Base-by-base conservation (phyloP, 2,888 invertebrate genomes). In the Phengaris arion region DNA sequence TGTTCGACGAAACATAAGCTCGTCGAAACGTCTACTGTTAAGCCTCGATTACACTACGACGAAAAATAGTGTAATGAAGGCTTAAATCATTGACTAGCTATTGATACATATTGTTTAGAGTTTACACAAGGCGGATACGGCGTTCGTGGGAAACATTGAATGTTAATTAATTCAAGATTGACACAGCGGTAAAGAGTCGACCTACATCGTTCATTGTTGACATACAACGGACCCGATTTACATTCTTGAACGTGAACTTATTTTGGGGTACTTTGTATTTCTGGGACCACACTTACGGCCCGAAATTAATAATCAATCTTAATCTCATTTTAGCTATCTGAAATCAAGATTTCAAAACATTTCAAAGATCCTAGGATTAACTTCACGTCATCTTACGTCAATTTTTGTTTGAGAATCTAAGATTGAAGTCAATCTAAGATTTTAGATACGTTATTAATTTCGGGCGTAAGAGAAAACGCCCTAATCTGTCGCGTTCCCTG, bases 131-230 rank as follows among this genome's bases (percentile, higher is more conserved):
- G 73, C 78, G 77, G 78, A 77, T 76, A 74, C 64, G 46, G 54
- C 52, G n/a, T 69, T 35, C 80, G 80, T 81, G 80, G 78, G 80
- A 81, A 81, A 78, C 52, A 77, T 76, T 77, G 77, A 76, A 79
- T 79, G 79, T 76, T 79, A 77, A 77, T 79, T 68, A 72, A 77
- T 76, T 75, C 77, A 73, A 48, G 35, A 64, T 77, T 79, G 80
- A 78, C 80, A 77, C 77, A 77, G 76, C 52, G 69, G 68, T 74
- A 77, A 77, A 75, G 69, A 76, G 75, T 68, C 75, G 75, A 74
- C 80, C 79, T 77, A 79, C 77, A 55, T 74, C 15, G n/a, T 35
- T 15, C 70, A n/a, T 51, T 64, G 64, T 45, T 64, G 64, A 35
- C 64, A 35, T 64, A 64, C 64, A 64, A 64, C 35, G 64, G 64